Conservation (phyloP, 1,140 invertebrate species). For the Eriocheir sinensis region DNA sequence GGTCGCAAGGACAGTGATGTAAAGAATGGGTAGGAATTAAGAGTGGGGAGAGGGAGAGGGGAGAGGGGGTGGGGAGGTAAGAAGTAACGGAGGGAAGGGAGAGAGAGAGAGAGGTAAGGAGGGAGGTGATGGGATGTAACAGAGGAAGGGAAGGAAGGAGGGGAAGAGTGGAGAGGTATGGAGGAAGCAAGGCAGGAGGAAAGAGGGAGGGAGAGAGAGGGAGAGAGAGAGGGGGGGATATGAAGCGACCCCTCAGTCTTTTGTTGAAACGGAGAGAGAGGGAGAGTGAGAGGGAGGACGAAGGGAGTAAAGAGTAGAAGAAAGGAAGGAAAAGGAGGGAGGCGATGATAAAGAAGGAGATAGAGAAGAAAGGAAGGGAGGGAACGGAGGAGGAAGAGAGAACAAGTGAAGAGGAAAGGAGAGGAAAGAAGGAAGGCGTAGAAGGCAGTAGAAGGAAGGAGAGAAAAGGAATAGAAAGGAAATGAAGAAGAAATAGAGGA, state of each 20-base stretch:
- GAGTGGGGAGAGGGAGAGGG: neutral
- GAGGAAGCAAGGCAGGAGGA: neutral
- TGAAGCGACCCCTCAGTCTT: too few species aligned
- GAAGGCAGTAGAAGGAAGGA: too few species aligned
- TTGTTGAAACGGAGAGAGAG: constrained; percentile 5
- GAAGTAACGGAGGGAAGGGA: neutral
- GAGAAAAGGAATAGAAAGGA: too few species aligned
- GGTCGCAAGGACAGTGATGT: too few species aligned
- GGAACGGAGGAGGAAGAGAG: too few species aligned
- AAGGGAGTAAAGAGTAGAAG: constrained; percentile 3
- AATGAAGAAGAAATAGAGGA: too few species aligned
- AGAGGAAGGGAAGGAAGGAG: neutral
- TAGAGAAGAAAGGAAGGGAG: too few species aligned
- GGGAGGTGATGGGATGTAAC: neutral
- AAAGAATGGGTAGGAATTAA: too few species aligned
- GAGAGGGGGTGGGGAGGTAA: neutral
- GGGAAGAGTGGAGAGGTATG: neutral
- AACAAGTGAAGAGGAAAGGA: neutral
- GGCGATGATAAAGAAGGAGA: neutral
- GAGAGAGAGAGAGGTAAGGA: neutral
- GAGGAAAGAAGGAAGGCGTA: too few species aligned
- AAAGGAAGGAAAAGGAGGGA: neutral
- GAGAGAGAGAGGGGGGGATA: neutral
- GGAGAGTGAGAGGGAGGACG: constrained; percentile 8
- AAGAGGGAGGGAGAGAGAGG: constrained; percentile 23